phyloP scores from a whole-genome alignment of 2,888 invertebrate genomes.

The Melipona bicolor region DNA sequence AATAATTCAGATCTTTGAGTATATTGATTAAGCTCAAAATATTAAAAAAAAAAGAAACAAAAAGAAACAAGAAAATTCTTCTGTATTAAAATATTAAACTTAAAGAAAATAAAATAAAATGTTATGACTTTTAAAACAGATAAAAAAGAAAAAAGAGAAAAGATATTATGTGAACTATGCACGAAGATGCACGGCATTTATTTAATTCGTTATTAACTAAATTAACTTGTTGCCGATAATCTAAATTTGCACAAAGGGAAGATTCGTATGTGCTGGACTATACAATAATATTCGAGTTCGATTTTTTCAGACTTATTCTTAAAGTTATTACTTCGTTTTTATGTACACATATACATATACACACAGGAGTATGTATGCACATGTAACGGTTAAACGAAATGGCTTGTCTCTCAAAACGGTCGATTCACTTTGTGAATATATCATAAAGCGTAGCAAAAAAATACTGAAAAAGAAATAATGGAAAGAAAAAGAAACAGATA shows the following conservation, averaged over 20 bases:
- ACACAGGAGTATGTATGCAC: constrained; percentile 45
- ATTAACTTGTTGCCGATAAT: constrained; percentile 47
- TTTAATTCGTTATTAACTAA: background rate
- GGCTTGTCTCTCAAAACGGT: constrained; percentile 31
- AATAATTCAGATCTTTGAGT: background rate
- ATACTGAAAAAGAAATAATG: constrained; percentile 6
- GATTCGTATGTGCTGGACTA: constrained; percentile 68
- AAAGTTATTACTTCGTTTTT: constrained; percentile 66
- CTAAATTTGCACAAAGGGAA: constrained; percentile 53
- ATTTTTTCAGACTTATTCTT: constrained; percentile 68
- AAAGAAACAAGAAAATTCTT: background rate
- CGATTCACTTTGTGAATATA: constrained; percentile 33
- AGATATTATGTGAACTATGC: constrained; percentile 31
- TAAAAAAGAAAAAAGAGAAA: background rate
- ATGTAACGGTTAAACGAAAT: constrained; percentile 44
- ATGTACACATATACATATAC: constrained; percentile 39
- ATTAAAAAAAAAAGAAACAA: no score
- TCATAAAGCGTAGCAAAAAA: constrained; percentile 27
- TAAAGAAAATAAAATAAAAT: background rate
- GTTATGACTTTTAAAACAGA: background rate
- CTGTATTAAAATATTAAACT: background rate
- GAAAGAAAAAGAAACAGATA: background rate
- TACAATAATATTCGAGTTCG: constrained; percentile 60
- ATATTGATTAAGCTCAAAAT: background rate
- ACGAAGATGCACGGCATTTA: constrained; percentile 37